phyloP scores from a whole-genome alignment of 2,113 vertebrate genomes.

The Hylia prasina region DNA sequence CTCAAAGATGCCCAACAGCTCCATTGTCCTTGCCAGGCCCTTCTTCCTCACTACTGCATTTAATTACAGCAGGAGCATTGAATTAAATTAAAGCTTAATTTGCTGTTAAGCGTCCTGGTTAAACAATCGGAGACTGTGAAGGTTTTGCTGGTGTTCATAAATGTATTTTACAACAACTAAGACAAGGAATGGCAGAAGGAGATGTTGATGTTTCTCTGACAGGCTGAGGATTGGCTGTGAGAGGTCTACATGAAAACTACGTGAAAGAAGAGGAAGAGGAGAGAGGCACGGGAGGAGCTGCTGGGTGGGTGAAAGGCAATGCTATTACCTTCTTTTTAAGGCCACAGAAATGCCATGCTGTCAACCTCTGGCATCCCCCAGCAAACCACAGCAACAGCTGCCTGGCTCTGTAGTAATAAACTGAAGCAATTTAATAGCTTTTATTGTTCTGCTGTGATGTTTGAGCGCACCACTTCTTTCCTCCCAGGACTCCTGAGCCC shows the following conservation, averaged over 20 bases:
- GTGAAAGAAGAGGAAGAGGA: neutral
- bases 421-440: conserved; percentile 92
- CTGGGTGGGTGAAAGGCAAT: neutral
- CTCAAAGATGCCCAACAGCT: neutral
- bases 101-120: neutral
- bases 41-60: neutral
- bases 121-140: neutral
- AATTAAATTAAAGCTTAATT: neutral
- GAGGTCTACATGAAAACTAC: accelerated
- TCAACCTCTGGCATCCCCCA: conserved; percentile 82
- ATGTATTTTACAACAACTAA: neutral
- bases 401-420: conserved; percentile 86
- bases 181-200: neutral
- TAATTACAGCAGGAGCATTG: neutral
- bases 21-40: neutral
- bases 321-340: neutral
- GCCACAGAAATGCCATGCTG: conserved; percentile 74
- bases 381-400: conserved; percentile 92
- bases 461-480: conserved; percentile 85
- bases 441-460: conserved; percentile 96
- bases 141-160: neutral
- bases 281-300: neutral
- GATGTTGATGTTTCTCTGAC: neutral
- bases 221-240: neutral
- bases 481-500: conserved; percentile 86